Percentiles rank a stretch among this genome's conserved stretches.
phyloP scores from a whole-genome alignment of 2,888 invertebrate species.

The Ferdinandea cuprea region DNA sequence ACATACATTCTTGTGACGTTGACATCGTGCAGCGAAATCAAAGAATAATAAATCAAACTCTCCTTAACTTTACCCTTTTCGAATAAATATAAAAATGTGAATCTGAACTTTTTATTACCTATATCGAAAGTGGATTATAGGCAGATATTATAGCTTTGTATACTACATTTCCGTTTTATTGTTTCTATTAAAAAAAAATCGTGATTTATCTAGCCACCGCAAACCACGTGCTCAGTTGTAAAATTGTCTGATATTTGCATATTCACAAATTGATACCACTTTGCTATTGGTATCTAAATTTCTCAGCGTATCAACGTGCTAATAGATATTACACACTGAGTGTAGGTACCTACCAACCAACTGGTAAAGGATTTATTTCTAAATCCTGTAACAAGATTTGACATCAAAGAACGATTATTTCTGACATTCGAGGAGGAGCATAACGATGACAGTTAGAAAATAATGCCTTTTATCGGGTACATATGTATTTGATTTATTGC shows the following conservation, averaged over 20 bases:
- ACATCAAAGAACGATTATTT: slow-evolving; percentile 5
- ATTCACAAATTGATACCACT: slow-evolving; percentile 15
- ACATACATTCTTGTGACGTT: too few relatives aligned
- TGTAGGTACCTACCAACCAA: too few relatives aligned
- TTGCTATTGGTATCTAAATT: background rate
- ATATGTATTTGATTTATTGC: background rate
- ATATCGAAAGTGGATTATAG: slow-evolving; percentile 2
- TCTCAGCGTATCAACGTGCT: background rate
- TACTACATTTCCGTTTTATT: background rate
- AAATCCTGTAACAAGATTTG: slow-evolving; percentile 6
- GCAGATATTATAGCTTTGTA: background rate
- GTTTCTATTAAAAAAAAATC: background rate
- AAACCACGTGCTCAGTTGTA: slow-evolving; percentile 39
- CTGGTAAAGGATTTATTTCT: background rate
- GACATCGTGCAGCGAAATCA: slow-evolving; percentile 22
- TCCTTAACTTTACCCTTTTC: slow-evolving; percentile 2
- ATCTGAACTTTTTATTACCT: slow-evolving; percentile 10
- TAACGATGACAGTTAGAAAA: slow-evolving; percentile 3
- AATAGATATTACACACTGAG: background rate
- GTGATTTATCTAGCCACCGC: background rate
- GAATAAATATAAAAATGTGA: background rate
- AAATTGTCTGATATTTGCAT: slow-evolving; percentile 17
- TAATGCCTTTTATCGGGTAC: background rate
- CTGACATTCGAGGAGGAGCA: background rate
- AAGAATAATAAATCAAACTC: slow-evolving; percentile 21